Base-by-base conservation (phyloP, 2,113 vertebrate species). In the Fregetta grallaria region DNA sequence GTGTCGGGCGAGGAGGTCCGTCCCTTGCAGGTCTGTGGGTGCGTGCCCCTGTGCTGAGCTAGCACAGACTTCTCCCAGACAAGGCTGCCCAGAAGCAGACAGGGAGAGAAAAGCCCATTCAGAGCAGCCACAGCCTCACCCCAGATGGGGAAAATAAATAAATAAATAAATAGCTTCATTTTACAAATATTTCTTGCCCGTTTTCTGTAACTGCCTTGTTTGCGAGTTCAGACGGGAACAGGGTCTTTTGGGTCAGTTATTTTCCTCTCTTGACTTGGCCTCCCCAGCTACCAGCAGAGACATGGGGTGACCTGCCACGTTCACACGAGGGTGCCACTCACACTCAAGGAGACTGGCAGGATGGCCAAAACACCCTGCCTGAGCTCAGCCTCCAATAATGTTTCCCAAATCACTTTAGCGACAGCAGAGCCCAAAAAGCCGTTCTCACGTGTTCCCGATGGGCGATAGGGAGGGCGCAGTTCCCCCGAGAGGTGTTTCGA, bases 61-160 rank as follows among this genome's bases (percentile, higher is more conserved):
- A 44, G 55, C 0, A 1, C 86, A 81, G 87, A 29, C 15, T 78
- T 66, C 63, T 59, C 16, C 68, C 5, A 29, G 65, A 50, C 86
- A 67, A 26, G 59, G 63, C 89, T 84, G 59, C 88, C 83, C 89
- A 36, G 18, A 77, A 91, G 87, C 50, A 27, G 61, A 6, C 71
- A 45, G 55, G 22, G 70, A 96, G 86, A 93, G 94, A 94, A 93
- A 96, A 97, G 85, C 85, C 92, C 74, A 62, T 97, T 95, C 49
- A 91, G 77, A 90, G 93, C 82, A 74, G 73, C 55, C 68, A 40
- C 73, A 78, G 61, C 86, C 76, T 92, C 78, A 6, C 55, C 38
- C 59, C 50, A 84, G 82, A 74, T 7, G 42, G 59, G 55, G 56
- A 44, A 65, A 73, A 44, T 42, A 75, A 44, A 2, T 13, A 22